Evolutionary conservation across 2,797 vertebrate species (phyloP).

Genomic region (Rhabdomys pumilio): DNA sequence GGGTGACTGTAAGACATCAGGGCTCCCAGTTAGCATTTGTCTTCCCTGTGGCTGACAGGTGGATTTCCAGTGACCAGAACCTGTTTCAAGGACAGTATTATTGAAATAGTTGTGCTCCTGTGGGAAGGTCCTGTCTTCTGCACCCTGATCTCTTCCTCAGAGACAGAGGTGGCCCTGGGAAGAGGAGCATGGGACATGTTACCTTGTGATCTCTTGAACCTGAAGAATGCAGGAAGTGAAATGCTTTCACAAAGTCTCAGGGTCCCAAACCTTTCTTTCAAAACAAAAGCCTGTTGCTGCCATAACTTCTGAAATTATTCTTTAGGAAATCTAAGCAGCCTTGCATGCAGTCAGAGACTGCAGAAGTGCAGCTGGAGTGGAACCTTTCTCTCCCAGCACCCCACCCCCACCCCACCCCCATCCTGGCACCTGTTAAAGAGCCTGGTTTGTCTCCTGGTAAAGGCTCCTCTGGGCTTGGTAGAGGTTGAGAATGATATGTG

Average conservation of each 20-base stretch:
- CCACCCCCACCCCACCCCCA: too few relatives aligned
- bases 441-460: not conserved
- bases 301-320: not conserved
- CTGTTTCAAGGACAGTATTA: slow-evolving; percentile 13
- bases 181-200: not conserved
- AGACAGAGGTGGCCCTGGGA: not conserved
- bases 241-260: not conserved
- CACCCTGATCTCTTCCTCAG: not conserved
- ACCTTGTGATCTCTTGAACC: not conserved
- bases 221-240: not conserved
- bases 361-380: not conserved
- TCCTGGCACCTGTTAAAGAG: not conserved
- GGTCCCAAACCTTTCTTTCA: slow-evolving; percentile 22
- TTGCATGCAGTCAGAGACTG: not conserved
- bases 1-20: not conserved
- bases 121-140: not conserved
- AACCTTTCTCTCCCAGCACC: not conserved
- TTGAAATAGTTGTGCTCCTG: slow-evolving; percentile 13
- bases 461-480: not conserved
- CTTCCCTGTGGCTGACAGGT: slow-evolving; percentile 18
- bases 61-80: not conserved
- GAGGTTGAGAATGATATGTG: not conserved
- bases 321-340: slow-evolving; percentile 7
- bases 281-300: not conserved
- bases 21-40: not conserved